Base-by-base conservation (phyloP, 37 sponge, comb jelly and placozoan genomes). In the Bolinopsis microptera region DNA sequence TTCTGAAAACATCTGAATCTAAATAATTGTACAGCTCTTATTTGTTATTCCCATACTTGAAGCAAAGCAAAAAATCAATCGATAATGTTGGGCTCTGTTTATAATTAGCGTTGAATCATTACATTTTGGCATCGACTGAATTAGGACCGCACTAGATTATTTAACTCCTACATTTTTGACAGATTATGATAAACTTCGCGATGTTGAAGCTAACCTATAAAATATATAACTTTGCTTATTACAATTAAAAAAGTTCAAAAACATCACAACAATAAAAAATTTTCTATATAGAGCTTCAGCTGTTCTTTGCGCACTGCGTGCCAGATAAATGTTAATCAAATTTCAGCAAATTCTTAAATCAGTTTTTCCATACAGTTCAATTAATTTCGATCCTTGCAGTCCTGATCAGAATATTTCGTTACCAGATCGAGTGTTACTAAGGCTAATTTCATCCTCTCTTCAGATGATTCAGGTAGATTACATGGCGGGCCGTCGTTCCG, bases 221-320 rank as follows among this genome's bases (percentile, higher is more conserved):
- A 70, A 70, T 70, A 70, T 28, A 70, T 28, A 28, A 70, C 74
- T 70, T 70, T 70, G 25, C 74, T 26, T 70, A 70, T 28, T 70
- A 70, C 25, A 22, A 70, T 22, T 70, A 28, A 70, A 70, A 70
- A 70, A 70, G 74, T 70, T 70, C 74, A 26, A 70, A 70, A 70
- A 70, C 74, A 70, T 28, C 74, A 70, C 61, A 48, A 48, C 61
- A 48, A 48, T 48, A 48, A 48, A 48, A 48, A 48, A 48, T 48
- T 48, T 48, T 48, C 61, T 48, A 48, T 48, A 48, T 48, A 48
- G 61, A 48, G 61, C n/a, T n/a, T n/a, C n/a, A n/a, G n/a, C 61
- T 48, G 61, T 48, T 48, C 61, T 48, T 48, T 48, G 61, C 61
- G 61, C 61, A 48, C 61, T 18, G 61, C 61, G 61, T 48, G 61